Conservation (phyloP, 2,888 invertebrate species). For the Xestia xanthographa region DNA sequence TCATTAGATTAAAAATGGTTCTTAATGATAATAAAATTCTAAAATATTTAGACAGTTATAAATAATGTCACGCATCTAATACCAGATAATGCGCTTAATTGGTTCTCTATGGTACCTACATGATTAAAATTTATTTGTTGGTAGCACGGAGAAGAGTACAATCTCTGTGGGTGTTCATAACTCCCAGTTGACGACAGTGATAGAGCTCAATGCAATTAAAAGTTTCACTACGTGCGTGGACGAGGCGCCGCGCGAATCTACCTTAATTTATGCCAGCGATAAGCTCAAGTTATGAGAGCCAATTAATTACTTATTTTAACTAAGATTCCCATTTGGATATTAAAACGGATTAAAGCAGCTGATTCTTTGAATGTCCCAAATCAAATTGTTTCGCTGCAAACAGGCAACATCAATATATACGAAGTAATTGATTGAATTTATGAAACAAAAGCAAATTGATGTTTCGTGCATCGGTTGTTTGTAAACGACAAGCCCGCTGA, state of each 20-base stretch:
- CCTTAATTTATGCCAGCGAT: constrained; percentile 89
- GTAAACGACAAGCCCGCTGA: constrained; percentile 62
- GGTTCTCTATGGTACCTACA: constrained; percentile 29
- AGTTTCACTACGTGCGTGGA: constrained; percentile 90
- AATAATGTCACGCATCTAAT: constrained; percentile 51
- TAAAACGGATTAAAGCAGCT: constrained; percentile 36
- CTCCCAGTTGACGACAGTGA: constrained; percentile 87
- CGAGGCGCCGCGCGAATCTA: constrained; percentile 83
- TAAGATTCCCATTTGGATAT: constrained; percentile 79
- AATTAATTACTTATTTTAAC: constrained; percentile 89
- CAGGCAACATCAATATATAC: constrained; percentile 16
- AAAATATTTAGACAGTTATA: constrained; percentile 54
- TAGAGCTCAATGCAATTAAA: constrained; percentile 90
- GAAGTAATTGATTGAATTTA: constrained; percentile 42
- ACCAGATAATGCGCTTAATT: constrained; percentile 49
- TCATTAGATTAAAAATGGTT: constrained; percentile 44
- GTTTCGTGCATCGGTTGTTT: constrained; percentile 54
- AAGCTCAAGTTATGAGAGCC: constrained; percentile 87
- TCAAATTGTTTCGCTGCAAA: constrained; percentile 16
- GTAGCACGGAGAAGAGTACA: constrained; percentile 70
- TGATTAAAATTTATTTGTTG: constrained; percentile 56
- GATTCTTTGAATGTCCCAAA: constrained; percentile 25
- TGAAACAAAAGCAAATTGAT: constrained; percentile 61
- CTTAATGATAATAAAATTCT: constrained; percentile 48
- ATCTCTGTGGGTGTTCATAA: constrained; percentile 83